A percentile compares a stretch with the other conserved stretches of the same genome.
phyloP scores from a whole-genome alignment of 2,797 vertebrate species.

The Huso huso region DNA sequence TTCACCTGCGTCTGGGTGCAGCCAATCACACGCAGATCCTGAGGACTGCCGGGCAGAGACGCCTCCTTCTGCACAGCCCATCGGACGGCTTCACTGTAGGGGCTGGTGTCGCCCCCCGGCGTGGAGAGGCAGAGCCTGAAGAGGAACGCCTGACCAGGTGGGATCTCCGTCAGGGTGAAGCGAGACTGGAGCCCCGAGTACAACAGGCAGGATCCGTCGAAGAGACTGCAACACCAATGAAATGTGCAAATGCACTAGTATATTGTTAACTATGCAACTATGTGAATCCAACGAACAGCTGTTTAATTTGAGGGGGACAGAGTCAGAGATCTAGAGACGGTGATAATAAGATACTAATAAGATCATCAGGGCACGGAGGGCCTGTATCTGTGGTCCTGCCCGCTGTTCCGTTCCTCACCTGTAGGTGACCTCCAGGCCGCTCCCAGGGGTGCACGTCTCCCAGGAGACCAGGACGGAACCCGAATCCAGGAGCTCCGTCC shows the following conservation, averaged over 20 bases:
- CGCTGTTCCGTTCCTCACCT: slow-evolving; percentile 26
- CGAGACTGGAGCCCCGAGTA: slow-evolving; percentile 33
- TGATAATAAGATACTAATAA: too few species aligned
- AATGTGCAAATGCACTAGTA: too few species aligned
- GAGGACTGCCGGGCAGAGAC: slow-evolving; percentile 23
- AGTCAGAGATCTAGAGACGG: too few species aligned
- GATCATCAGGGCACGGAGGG: too few species aligned
- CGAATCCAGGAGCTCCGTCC: slow-evolving; percentile 19
- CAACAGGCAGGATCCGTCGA: slow-evolving; percentile 27
- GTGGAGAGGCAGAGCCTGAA: slow-evolving; percentile 34
- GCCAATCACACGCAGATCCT: slow-evolving; percentile 30
- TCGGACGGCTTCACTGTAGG: slow-evolving; percentile 29
- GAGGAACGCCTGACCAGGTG: slow-evolving; percentile 13
- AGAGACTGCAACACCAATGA: slow-evolving; percentile 26
- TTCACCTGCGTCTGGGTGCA: slow-evolving; percentile 34
- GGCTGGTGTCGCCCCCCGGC: slow-evolving; percentile 32
- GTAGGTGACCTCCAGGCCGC: slow-evolving; percentile 38
- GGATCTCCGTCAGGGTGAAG: slow-evolving; percentile 23
- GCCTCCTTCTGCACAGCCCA: slow-evolving; percentile 18
- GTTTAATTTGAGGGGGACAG: too few species aligned
- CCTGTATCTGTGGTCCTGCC: background rate
- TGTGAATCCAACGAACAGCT: too few species aligned
- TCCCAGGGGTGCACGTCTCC: slow-evolving; percentile 29
- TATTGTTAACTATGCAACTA: too few species aligned
- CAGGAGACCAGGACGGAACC: slow-evolving; percentile 28